Evolutionary conservation across 1,140 invertebrate genomes (phyloP).

Genomic region (Belonocnema kinseyi): DNA sequence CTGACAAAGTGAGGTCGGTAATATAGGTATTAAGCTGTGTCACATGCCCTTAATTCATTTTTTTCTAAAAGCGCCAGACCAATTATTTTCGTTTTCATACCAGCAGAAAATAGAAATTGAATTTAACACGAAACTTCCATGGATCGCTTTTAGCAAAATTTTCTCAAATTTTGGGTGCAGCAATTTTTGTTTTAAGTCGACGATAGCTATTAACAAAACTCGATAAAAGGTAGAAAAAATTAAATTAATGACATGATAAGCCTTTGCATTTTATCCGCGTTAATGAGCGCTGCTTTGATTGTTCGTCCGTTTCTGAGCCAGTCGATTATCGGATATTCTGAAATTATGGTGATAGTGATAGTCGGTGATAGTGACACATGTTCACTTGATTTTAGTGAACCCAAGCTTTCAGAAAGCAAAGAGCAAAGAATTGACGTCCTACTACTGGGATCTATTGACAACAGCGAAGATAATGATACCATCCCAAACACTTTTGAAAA

Average conservation of each 20-base stretch:
- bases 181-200: no score
- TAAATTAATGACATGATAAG: neutral
- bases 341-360: slow-evolving; percentile 1
- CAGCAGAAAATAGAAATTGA: no score
- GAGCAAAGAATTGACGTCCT: neutral
- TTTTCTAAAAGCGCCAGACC: no score
- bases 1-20: no score
- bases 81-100: no score
- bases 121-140: no score
- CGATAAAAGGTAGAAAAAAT: neutral
- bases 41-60: no score
- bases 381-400: slow-evolving; percentile 1
- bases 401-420: neutral
- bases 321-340: slow-evolving; percentile 3
- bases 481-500: neutral
- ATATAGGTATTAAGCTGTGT: no score
- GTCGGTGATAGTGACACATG: neutral
- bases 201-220: no score
- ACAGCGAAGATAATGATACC: neutral
- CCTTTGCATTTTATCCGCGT: neutral
- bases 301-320: slow-evolving; percentile 1
- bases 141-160: no score
- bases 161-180: no score
- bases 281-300: neutral
- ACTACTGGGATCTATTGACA: neutral